A percentile compares a stretch with the other conserved stretches of the same genome.
Evolutionary conservation across 2,888 invertebrate species (phyloP).

Genomic region (Pyrrhia umbra): DNA sequence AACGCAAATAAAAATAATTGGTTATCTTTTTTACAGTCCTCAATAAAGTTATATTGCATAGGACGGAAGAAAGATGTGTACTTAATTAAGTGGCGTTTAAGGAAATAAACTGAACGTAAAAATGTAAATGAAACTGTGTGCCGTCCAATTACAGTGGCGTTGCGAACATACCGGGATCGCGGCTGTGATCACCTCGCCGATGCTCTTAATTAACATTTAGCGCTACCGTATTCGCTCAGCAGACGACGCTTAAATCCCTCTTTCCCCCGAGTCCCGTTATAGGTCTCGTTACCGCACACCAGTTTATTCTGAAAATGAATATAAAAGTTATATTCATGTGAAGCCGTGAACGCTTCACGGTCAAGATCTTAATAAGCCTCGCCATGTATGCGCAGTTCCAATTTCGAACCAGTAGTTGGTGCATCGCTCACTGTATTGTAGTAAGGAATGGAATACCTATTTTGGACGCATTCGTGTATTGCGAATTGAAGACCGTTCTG

Average conservation of each 20-base stretch:
- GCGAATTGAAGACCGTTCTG: conserved; percentile 52
- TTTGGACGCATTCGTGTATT: conserved; percentile 40
- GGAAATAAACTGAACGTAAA: conserved; percentile 71
- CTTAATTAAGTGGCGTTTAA: conserved; percentile 72
- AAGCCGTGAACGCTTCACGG: conserved; percentile 63
- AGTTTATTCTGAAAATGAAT: conserved; percentile 76
- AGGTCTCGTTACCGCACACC: conserved; percentile 77
- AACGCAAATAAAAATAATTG: conserved; percentile 58
- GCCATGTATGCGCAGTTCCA: conserved; percentile 54
- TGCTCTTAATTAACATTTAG: conserved; percentile 87
- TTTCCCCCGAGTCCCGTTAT: conserved; percentile 81
- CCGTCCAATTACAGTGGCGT: conserved; percentile 79
- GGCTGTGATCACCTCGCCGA: conserved; percentile 81
- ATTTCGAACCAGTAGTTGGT: conserved; percentile 59
- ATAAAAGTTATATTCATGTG: conserved; percentile 68
- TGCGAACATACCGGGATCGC: conserved; percentile 68
- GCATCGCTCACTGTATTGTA: conserved; percentile 44
- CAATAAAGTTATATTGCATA: conserved; percentile 65
- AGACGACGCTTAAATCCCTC: conserved; percentile 72
- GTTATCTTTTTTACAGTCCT: conserved; percentile 59
- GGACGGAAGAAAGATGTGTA: conserved; percentile 59
- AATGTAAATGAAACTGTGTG: conserved; percentile 77
- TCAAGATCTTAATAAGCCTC: conserved; percentile 65
- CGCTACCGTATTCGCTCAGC: conserved; percentile 80
- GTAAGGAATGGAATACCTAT: conserved; percentile 38